Percentiles rank a stretch among this genome's conserved stretches.
These are phyloP conservation scores for Syndactyla subalaris DNA, from an alignment of 2,797 vertebrate species.

Conservation along the genomic window DNA sequence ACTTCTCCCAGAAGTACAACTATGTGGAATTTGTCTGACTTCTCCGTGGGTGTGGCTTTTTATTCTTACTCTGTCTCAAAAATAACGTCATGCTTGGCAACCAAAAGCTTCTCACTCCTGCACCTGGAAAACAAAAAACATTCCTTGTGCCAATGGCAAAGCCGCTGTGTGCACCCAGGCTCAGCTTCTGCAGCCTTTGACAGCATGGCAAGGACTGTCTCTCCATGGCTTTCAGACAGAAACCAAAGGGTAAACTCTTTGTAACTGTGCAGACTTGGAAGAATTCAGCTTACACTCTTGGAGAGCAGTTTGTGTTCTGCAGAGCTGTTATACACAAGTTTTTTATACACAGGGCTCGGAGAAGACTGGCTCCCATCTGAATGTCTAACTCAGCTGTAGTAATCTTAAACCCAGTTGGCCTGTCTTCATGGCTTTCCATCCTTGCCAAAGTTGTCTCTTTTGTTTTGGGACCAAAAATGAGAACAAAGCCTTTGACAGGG, in stretches of 20 bases:
- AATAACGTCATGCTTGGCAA: constrained; percentile 27
- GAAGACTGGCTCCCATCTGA: background rate
- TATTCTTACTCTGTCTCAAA: constrained; percentile 27
- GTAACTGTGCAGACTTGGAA: background rate
- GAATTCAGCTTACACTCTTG: background rate
- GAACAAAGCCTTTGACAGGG: background rate
- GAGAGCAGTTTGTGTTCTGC: background rate
- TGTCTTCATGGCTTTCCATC: background rate
- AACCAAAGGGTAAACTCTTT: background rate
- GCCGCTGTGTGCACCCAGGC: background rate
- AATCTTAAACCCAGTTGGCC: background rate
- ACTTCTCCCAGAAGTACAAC: constrained; percentile 17
- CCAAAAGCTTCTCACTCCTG: background rate
- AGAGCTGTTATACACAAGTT: background rate
- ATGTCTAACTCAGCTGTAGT: background rate
- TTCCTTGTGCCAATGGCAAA: background rate
- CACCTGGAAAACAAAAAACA: constrained; percentile 25
- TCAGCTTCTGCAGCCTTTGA: background rate
- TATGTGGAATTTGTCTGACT: background rate
- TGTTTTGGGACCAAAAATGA: background rate
- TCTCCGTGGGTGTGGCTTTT: background rate
- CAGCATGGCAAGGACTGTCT: background rate
- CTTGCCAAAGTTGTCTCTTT: constrained; percentile 31
- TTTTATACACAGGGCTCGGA: background rate
- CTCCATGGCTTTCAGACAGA: background rate